These are phyloP conservation scores for Rhegmatorhina hoffmannsi DNA, from an alignment of 2,113 vertebrate genomes.

Conservation along the genomic window DNA sequence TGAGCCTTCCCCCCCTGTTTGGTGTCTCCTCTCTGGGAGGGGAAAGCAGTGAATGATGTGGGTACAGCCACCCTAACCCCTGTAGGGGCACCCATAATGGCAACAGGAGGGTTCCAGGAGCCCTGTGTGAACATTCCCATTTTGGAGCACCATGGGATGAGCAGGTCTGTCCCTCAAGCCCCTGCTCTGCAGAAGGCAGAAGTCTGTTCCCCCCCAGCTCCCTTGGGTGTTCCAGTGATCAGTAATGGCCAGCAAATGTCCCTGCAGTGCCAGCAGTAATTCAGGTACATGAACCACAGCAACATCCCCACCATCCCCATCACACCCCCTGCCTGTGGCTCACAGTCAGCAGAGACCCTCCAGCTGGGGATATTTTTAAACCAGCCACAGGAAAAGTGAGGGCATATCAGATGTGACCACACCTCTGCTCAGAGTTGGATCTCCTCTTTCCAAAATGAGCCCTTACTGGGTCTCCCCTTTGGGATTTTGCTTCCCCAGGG, in stretches of 20 bases:
- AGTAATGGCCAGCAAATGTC: neutral
- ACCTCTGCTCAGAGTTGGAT: neutral
- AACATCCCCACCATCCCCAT: neutral
- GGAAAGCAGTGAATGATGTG: rapidly evolving
- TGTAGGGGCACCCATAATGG: rapidly evolving
- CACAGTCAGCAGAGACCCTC: neutral
- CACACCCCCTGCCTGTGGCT: rapidly evolving
- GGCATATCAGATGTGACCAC: neutral
- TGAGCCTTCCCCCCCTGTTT: neutral
- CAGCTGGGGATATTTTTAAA: neutral
- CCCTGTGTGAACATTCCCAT: rapidly evolving
- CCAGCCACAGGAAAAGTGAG: rapidly evolving
- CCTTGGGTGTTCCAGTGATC: neutral
- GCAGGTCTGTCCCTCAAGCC: neutral
- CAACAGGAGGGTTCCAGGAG: neutral
- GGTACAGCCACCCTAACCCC: neutral
- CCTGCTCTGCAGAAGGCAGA: neutral
- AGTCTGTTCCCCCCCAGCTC: neutral
- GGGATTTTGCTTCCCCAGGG: neutral
- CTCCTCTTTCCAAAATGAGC: neutral
- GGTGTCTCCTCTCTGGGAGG: neutral
- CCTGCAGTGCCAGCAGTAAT: neutral
- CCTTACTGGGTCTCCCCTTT: neutral
- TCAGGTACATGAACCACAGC: rapidly evolving
- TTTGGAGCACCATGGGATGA: neutral